A percentile compares a stretch with the other conserved stretches of the same genome.
These are phyloP conservation scores for Odontomyia ornata DNA, from an alignment of 2,888 invertebrate species.

Conservation along the genomic window DNA sequence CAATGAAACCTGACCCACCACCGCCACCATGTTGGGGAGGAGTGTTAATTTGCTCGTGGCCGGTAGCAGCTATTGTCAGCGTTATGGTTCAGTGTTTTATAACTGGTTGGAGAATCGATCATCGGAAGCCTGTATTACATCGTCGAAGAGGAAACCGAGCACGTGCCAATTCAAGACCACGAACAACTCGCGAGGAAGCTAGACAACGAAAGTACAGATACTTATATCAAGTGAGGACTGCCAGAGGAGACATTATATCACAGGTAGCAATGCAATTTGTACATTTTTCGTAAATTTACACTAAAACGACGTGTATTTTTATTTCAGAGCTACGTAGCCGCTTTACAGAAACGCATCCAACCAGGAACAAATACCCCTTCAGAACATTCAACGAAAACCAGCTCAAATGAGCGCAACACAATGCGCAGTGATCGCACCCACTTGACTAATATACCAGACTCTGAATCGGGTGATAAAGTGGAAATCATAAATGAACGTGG, in stretches of 20 bases:
- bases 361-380: constrained; percentile 68
- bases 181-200: constrained; percentile 81
- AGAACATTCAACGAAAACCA: constrained; percentile 65
- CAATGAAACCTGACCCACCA: constrained; percentile 62
- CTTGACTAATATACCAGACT: constrained; percentile 78
- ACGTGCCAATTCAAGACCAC: constrained; percentile 67
- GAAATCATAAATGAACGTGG: constrained; percentile 64
- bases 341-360: constrained; percentile 77
- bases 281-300: neutral
- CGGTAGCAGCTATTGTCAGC: constrained; percentile 61
- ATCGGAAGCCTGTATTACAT: constrained; percentile 60
- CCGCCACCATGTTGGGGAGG: constrained; percentile 64
- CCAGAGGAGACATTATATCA: constrained; percentile 89
- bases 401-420: constrained; percentile 77
- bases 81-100: constrained; percentile 64
- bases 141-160: constrained; percentile 53
- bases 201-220: constrained; percentile 86
- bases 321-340: constrained; percentile 80
- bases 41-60: constrained; percentile 62
- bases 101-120: constrained; percentile 64
- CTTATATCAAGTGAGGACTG: constrained; percentile 87
- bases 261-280: constrained; percentile 69
- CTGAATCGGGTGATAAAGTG: constrained; percentile 66
- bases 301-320: constrained; percentile 12
- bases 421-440: constrained; percentile 82